Percentiles rank a stretch among this genome's conserved stretches.
These are phyloP conservation scores for Timandra comae DNA, from an alignment of 2,888 invertebrate genomes.

Conservation along the genomic window DNA sequence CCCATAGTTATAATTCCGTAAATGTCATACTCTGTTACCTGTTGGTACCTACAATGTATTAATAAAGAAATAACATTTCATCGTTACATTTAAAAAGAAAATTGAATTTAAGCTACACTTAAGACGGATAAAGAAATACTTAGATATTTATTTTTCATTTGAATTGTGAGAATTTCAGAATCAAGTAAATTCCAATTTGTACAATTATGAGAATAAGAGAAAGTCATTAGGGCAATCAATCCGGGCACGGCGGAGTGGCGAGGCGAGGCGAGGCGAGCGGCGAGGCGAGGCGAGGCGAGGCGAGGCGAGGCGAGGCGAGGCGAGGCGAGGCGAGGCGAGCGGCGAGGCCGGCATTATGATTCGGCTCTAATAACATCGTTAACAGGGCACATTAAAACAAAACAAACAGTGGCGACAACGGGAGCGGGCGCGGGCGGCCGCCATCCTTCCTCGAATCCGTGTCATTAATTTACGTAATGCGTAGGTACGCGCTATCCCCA, in stretches of 20 bases:
- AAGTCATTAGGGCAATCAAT: conserved; percentile 71
- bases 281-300: background rate
- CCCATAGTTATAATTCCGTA: too few relatives aligned
- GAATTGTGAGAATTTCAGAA: conserved; percentile 33
- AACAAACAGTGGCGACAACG: conserved; percentile 63
- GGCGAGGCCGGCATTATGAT: conserved; percentile 50
- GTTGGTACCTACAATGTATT: too few relatives aligned
- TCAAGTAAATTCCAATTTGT: conserved; percentile 55
- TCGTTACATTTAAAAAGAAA: too few relatives aligned
- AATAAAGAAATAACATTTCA: too few relatives aligned
- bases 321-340: conserved; percentile 12
- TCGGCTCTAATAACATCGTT: conserved; percentile 74
- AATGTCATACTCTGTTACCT: too few relatives aligned
- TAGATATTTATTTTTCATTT: conserved; percentile 46
- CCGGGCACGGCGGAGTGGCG: conserved; percentile 13
- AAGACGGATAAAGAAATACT: too few relatives aligned
- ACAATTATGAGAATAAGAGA: conserved; percentile 67
- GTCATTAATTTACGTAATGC: conserved; percentile 78
- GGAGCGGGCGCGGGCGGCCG: conserved; percentile 57
- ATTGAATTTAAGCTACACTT: too few relatives aligned
- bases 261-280: background rate
- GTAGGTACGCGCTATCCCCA: conserved; percentile 78
- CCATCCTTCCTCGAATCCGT: conserved; percentile 78
- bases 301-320: conserved; percentile 13
- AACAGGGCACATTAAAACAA: conserved; percentile 75